Evolutionary conservation across 2,888 invertebrate genomes (phyloP), one percentile per base, ranked within the genome.

Genomic region (Mythimna vitellina): DNA sequence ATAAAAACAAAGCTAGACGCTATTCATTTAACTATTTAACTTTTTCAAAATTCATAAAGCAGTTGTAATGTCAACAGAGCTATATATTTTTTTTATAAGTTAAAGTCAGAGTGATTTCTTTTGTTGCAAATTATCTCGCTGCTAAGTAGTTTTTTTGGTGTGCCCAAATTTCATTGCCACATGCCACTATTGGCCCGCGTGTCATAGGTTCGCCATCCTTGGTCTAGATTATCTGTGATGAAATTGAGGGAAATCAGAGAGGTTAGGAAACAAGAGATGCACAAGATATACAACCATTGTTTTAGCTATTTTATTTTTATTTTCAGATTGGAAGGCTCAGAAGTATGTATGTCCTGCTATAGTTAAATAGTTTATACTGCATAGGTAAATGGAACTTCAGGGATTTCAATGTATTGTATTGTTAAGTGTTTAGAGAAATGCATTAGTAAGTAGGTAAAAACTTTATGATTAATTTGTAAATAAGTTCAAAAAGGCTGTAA

Each of bases 281-380:
- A 14, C n/a, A 51, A 49, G 0, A 51, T 22, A 54, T 12, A 17
- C 2, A 54, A 57, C 1, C 1, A 20, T 22, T 42, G 17, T n/a
- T 22, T 9, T 17, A 22, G 5, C 46, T 38, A n/a, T 42, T 25
- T 22, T 51, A 22, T 51, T 42, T 38, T 86, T 81, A 73, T 66
- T 94, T 95, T 68, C 93, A 95, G 96, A 62, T 92, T 86, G 42
- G 94, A 95, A 66, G 92, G 91, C 17, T 74, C 87, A 3, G 92
- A 93, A 81, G 88, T 94, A 32, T 96, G 96, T 81, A 89, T 95
- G 1, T 95, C 96, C n/a, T 96, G 96, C 85, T 95, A 92, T 80
- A 84, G 87, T 81, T 94, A 90, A 72, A 81, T 58, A 70, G 32
- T 66, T 38, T n/a, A 17, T 17, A 46, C 29, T 63, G 4, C 20